phyloP scores from a whole-genome alignment of 2,888 invertebrate genomes.

The Eilema sororculum region DNA sequence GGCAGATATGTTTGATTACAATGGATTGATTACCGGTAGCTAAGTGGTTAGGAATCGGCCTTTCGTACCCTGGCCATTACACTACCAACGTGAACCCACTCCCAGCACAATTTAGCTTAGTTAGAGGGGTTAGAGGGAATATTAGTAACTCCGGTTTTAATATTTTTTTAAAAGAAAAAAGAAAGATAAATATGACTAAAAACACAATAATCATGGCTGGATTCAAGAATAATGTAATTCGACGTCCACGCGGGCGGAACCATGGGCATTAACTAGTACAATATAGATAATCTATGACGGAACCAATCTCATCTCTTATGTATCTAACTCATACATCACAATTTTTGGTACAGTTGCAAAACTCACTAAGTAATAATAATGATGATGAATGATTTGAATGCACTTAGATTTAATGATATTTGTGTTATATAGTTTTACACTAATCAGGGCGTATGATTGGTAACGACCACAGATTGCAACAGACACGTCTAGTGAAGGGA shows the following conservation, averaged over 20 bases:
- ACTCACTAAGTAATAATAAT: not conserved
- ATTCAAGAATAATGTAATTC: too few relatives aligned
- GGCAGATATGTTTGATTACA: too few relatives aligned
- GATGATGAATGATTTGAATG: slow-evolving; percentile 3
- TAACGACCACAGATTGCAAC: slow-evolving; percentile 39
- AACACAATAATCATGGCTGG: too few relatives aligned
- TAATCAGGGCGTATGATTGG: slow-evolving; percentile 27
- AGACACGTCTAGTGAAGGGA: slow-evolving; percentile 38
- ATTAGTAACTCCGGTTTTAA: too few relatives aligned
- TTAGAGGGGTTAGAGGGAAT: too few relatives aligned
- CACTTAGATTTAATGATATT: slow-evolving; percentile 11
- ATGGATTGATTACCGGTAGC: too few relatives aligned
- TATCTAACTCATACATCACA: not conserved
- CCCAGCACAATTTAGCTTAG: too few relatives aligned
- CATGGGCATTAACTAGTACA: not conserved
- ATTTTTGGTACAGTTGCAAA: slow-evolving; percentile 3
- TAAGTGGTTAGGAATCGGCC: too few relatives aligned
- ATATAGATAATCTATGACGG: not conserved
- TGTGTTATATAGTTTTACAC: slow-evolving; percentile 5
- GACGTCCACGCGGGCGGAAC: not conserved
- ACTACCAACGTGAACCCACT: too few relatives aligned
- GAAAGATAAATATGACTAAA: too few relatives aligned
- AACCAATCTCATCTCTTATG: not conserved
- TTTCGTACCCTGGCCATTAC: too few relatives aligned
- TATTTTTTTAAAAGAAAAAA: too few relatives aligned